A percentile compares a stretch with the other conserved stretches of the same genome.
Conservation (phyloP, 2,113 vertebrate genomes). For the Myotis yumanensis region DNA sequence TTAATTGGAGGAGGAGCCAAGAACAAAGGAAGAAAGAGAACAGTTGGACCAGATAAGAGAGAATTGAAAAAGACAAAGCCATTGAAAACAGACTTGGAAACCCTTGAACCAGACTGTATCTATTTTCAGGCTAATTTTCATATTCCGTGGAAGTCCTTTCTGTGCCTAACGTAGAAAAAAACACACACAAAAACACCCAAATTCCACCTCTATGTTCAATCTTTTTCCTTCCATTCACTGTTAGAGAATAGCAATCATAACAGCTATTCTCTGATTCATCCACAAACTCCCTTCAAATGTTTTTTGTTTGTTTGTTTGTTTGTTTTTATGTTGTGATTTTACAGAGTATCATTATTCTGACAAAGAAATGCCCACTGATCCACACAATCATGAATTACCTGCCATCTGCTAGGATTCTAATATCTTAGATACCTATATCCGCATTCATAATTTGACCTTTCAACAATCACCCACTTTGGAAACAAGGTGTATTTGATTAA, state of each 20-base stretch:
- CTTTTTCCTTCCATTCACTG: neutral
- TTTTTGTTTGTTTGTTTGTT: neutral
- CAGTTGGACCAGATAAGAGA: constrained; percentile 57
- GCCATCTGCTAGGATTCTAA: constrained; percentile 51
- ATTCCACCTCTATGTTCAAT: neutral
- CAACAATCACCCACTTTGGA: neutral
- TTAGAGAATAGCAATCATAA: constrained; percentile 1
- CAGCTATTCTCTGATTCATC: neutral
- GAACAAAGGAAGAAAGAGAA: constrained; percentile 47
- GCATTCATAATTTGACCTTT: neutral
- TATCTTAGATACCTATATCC: constrained; percentile 22
- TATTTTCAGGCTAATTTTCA: constrained; percentile 47
- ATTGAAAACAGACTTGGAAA: neutral
- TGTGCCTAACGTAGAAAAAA: neutral
- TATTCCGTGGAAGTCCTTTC: neutral
- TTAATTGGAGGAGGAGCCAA: constrained; percentile 60
- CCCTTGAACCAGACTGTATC: neutral
- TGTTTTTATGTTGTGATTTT: neutral
- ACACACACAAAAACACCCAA: neutral
- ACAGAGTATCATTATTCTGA: constrained; percentile 50
- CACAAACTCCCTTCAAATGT: neutral
- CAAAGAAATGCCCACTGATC: constrained; percentile 24
- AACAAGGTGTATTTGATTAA: neutral
- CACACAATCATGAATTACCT: constrained; percentile 40
- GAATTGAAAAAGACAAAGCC: constrained; percentile 49